phyloP scores from a whole-genome alignment of 2,797 vertebrate genomes.

The Mormyrus proboscirostris region DNA sequence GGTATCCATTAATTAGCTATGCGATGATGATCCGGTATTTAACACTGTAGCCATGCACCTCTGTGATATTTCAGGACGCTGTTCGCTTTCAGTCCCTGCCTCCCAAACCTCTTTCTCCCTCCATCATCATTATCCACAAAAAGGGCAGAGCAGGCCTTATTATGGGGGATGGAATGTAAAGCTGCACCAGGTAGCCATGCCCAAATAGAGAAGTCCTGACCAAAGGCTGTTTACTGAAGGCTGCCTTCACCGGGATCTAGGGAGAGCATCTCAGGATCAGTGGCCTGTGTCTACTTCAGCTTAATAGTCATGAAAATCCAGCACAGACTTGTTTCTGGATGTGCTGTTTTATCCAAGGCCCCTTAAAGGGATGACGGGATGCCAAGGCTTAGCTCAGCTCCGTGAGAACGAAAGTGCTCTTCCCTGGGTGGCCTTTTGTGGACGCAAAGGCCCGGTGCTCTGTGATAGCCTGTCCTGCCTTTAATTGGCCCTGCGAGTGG shows the following conservation, averaged over 20 bases:
- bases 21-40: constrained; percentile 30
- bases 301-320: background rate
- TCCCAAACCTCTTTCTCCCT: background rate
- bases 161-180: background rate
- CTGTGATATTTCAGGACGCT: background rate
- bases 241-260: background rate
- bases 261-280: background rate
- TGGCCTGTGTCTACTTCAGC: background rate
- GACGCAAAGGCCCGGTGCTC: background rate
- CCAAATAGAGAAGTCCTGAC: background rate
- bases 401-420: background rate
- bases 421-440: background rate
- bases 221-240: background rate
- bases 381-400: background rate
- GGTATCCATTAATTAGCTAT: constrained; percentile 28
- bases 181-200: background rate
- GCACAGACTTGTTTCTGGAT: background rate
- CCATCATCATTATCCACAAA: background rate
- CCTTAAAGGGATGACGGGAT: background rate
- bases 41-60: constrained; percentile 10
- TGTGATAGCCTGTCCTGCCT: background rate
- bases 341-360: background rate
- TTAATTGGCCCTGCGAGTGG: background rate
- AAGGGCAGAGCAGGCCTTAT: background rate
- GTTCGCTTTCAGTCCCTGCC: background rate